Evolutionary conservation across 2,888 invertebrate genomes (phyloP).

Genomic region (Atrina japonica): DNA sequence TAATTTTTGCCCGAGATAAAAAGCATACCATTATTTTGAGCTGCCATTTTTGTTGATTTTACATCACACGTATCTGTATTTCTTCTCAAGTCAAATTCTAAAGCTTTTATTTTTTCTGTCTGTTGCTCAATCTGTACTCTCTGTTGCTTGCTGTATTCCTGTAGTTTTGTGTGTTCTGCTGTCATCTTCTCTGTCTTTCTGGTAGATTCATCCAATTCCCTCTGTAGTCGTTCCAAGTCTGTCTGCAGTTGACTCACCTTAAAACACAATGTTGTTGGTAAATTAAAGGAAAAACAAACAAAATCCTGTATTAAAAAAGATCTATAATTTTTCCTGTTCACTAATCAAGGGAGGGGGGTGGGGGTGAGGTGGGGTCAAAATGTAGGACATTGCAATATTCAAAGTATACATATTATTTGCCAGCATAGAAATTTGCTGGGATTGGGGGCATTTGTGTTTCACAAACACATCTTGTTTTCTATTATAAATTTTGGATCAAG

Average conservation of each 20-base stretch:
- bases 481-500: not conserved
- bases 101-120: slow-evolving; percentile 36
- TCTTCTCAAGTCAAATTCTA: slow-evolving; percentile 44
- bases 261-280: too few species aligned
- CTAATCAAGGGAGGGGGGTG: too few species aligned
- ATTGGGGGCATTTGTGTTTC: too few species aligned
- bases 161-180: slow-evolving; percentile 45
- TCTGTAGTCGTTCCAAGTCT: slow-evolving; percentile 57
- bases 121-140: slow-evolving; percentile 48
- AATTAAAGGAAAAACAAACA: slow-evolving; percentile 8
- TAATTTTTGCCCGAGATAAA: too few species aligned
- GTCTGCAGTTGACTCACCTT: slow-evolving; percentile 59
- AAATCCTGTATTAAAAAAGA: too few species aligned
- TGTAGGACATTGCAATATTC: too few species aligned
- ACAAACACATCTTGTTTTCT: too few species aligned
- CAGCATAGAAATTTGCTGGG: too few species aligned
- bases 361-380: too few species aligned
- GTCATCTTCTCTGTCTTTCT: slow-evolving; percentile 63
- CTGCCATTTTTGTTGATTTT: not conserved
- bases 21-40: slow-evolving; percentile 2
- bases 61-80: slow-evolving; percentile 19
- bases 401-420: too few species aligned
- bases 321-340: too few species aligned
- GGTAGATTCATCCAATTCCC: slow-evolving; percentile 57
- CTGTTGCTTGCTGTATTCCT: slow-evolving; percentile 47